Percentiles rank a stretch among this genome's conserved stretches.
Conservation (phyloP, 2,888 invertebrate species). For the Pterobdella sp. region DNA sequence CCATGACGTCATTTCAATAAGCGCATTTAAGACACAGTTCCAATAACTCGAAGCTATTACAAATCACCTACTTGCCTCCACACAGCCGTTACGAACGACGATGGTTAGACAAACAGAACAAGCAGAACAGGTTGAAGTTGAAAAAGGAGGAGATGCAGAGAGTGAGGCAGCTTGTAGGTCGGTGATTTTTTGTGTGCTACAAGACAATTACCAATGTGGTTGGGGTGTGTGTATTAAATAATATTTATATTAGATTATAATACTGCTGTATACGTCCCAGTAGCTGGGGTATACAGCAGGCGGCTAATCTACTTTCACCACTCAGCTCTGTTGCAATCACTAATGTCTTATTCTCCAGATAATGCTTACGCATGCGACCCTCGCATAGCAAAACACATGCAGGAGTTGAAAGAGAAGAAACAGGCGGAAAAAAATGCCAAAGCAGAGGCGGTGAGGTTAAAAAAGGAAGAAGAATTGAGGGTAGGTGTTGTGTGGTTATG, state of each 20-base stretch:
- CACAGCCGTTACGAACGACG: constrained; percentile 75
- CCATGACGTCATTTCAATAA: no score
- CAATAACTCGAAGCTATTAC: no score
- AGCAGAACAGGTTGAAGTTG: constrained; percentile 77
- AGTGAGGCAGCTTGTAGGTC: constrained; percentile 71
- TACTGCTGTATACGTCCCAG: no score
- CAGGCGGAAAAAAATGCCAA: constrained; percentile 78
- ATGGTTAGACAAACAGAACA: constrained; percentile 98
- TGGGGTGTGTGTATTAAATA: neutral
- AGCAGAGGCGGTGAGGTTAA: constrained; percentile 57
- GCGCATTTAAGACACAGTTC: no score
- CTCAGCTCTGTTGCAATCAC: neutral
- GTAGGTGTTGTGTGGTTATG: constrained; percentile 44
- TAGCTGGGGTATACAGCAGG: no score
- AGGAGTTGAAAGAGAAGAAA: constrained; percentile 84
- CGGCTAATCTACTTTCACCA: neutral
- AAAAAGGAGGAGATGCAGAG: constrained; percentile 95
- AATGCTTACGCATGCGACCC: constrained; percentile 89
- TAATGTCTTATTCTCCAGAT: constrained; percentile 54
- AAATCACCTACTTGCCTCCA: no score
- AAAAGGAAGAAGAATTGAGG: constrained; percentile 62
- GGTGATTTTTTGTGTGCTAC: constrained; percentile 33
- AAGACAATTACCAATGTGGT: neutral
- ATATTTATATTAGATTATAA: no score
- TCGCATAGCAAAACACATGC: constrained; percentile 80